Conservation (phyloP, 2,797 vertebrate genomes). For the Lerista edwardsae region DNA sequence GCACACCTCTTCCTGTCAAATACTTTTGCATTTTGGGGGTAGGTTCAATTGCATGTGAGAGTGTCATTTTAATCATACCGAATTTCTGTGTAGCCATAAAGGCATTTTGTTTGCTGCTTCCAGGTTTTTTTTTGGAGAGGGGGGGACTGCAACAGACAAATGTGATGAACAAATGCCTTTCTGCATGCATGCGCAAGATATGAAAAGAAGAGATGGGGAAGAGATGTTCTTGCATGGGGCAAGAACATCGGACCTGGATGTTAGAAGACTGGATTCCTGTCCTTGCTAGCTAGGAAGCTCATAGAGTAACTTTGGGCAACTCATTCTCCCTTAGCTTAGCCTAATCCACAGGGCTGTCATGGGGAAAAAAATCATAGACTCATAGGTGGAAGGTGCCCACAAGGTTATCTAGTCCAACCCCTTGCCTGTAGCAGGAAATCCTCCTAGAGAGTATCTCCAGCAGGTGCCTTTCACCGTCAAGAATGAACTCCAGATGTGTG, state of each 20-base stretch:
- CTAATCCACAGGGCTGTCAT: neutral
- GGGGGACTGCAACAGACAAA: neutral
- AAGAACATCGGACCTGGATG: neutral
- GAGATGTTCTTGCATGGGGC: neutral
- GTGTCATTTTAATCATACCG: neutral
- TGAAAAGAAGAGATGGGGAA: neutral
- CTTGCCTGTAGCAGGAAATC: no score
- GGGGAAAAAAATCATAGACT: neutral
- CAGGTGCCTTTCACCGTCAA: no score
- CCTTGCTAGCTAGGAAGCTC: neutral
- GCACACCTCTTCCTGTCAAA: no score
- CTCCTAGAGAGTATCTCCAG: no score
- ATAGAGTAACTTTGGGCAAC: neutral
- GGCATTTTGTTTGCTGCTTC: neutral
- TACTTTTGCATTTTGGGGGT: neutral
- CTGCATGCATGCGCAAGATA: neutral
- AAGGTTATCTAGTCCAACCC: no score
- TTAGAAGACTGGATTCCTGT: neutral
- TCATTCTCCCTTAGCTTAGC: neutral
- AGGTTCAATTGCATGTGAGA: neutral
- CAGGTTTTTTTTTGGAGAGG: no score
- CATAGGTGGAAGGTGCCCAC: no score
- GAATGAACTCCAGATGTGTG: neutral
- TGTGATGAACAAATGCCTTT: neutral
- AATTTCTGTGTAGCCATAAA: neutral